Evolutionary conservation across 2,888 invertebrate genomes (phyloP).

Genomic region (Tryphoninae sp.): DNA sequence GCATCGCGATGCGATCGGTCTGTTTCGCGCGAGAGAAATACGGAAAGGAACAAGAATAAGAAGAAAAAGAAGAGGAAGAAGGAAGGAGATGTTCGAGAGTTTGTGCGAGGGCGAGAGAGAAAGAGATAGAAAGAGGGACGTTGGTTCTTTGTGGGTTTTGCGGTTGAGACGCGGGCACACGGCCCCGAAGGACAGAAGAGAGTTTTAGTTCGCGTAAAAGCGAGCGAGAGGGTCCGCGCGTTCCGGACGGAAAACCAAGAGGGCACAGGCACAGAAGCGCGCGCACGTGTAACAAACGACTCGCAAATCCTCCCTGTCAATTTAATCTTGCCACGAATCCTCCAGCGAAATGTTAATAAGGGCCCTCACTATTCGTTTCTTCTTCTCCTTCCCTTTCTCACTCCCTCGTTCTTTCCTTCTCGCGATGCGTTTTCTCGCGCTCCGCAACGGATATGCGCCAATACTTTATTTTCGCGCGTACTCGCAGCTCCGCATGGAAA

Average conservation of each 20-base stretch:
- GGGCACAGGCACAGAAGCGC: slow-evolving; percentile 38
- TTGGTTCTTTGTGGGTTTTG: slow-evolving; percentile 52
- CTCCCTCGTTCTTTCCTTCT: slow-evolving; percentile 45
- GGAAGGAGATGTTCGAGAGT: slow-evolving; percentile 42
- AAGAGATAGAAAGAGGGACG: slow-evolving; percentile 50
- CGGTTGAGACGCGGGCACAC: slow-evolving; percentile 21
- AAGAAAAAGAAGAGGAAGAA: slow-evolving; percentile 37
- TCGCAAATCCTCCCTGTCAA: slow-evolving; percentile 81
- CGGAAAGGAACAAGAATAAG: slow-evolving; percentile 31
- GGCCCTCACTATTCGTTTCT: slow-evolving; percentile 74
- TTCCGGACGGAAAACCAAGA: slow-evolving; percentile 61
- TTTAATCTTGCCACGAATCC: slow-evolving; percentile 81
- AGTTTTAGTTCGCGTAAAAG: slow-evolving; percentile 41
- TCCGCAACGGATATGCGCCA: slow-evolving; percentile 59
- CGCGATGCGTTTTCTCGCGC: slow-evolving; percentile 39
- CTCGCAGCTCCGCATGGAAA: slow-evolving; percentile 64
- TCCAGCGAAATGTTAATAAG: slow-evolving; percentile 81
- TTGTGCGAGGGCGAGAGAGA: slow-evolving; percentile 20
- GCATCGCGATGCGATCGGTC: slow-evolving; percentile 54
- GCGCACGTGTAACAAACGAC: slow-evolving; percentile 78
- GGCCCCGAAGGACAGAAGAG: slow-evolving; percentile 27
- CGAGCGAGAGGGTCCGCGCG: slow-evolving; percentile 53
- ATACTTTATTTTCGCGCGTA: slow-evolving; percentile 73
- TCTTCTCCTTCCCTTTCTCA: slow-evolving; percentile 46
- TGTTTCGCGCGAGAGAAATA: slow-evolving; percentile 48